These are phyloP conservation scores for Drosophila persimilis DNA, from an alignment of 1,140 invertebrate genomes.

Conservation along the genomic window DNA sequence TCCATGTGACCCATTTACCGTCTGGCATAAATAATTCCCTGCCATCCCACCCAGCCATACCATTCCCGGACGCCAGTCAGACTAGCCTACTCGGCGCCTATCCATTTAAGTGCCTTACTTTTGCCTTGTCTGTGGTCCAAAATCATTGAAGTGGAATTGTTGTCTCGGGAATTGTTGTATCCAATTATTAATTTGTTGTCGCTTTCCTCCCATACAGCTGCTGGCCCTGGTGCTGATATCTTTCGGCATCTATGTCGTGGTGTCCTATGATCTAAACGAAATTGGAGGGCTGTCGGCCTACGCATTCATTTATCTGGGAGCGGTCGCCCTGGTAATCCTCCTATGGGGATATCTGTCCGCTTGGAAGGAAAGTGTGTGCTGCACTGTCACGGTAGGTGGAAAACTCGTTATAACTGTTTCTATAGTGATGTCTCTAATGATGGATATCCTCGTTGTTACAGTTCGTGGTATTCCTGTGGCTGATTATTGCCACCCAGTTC, in stretches of 20 bases:
- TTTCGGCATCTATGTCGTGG: slow-evolving; percentile 67
- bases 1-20: slow-evolving; percentile 16
- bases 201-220: slow-evolving; percentile 40
- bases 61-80: slow-evolving; percentile 50
- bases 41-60: background rate
- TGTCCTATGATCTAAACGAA: slow-evolving; percentile 60
- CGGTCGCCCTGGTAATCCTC: slow-evolving; percentile 49
- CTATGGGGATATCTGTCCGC: slow-evolving; percentile 73
- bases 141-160: slow-evolving; percentile 19
- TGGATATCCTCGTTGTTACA: slow-evolving; percentile 13
- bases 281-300: slow-evolving; percentile 35
- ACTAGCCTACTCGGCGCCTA: slow-evolving; percentile 61
- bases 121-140: slow-evolving; percentile 35
- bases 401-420: background rate
- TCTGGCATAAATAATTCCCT: too few species aligned
- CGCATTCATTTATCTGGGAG: slow-evolving; percentile 56
- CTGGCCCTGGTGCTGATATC: slow-evolving; percentile 69
- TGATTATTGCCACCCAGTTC: slow-evolving; percentile 64
- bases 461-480: slow-evolving; percentile 60
- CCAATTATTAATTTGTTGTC: background rate
- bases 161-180: background rate
- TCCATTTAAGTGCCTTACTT: slow-evolving; percentile 6
- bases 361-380: slow-evolving; percentile 72
- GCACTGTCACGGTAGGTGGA: slow-evolving; percentile 69
- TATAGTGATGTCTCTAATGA: slow-evolving; percentile 1